Base-by-base conservation (phyloP, 1,140 invertebrate genomes). In the Caenorhabditis brenneri region DNA sequence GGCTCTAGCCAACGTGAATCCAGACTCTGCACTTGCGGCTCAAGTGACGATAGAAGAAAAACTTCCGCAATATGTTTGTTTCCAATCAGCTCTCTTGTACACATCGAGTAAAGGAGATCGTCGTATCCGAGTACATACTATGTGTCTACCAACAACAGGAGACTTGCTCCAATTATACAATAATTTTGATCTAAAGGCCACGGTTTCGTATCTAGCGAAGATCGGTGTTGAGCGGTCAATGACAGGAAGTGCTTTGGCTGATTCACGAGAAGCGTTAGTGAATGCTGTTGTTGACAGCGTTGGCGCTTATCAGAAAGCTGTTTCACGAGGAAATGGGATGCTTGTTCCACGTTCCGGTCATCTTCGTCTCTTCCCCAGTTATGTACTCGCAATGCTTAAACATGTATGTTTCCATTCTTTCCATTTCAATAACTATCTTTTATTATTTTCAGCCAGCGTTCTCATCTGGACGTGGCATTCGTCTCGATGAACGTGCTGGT, bases 91-190 rank as follows among this genome's bases (percentile, higher is more conserved):
- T 19, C 91, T 99, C 51, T 93, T 99, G 0, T 99, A 99, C 89
- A 99, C 98, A 1, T 98, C 96, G 29, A 97, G 95, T 91, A 97
- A 96, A 94, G 97, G 95, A 91, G 97, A 99, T 92, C 93, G 98
- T 85, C 93, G 97, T 86, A 99, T 99, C 89, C 93, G 98, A 86
- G 97, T 99, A 5, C 97, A 99, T 91, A 99, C 97, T 0, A 90
- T 99, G 27, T 97, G 96, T 91, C 90, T 99, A 82, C 97, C 97
- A 22, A 94, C 98, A 6, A 94, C 94, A 0, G 93, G 93, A 29
- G 96, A 94, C 88, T 90, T 98, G 51, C 93, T 94, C 3, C 96
- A 98, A 88, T 93, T 99, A 19, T 93, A 97, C 88, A 93, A 95
- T 88, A 93, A 94, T 15, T 97, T 97, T n/a, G 97, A 99, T 92